phyloP scores from a whole-genome alignment of 2,888 invertebrate species.

The Metellina segmentata region DNA sequence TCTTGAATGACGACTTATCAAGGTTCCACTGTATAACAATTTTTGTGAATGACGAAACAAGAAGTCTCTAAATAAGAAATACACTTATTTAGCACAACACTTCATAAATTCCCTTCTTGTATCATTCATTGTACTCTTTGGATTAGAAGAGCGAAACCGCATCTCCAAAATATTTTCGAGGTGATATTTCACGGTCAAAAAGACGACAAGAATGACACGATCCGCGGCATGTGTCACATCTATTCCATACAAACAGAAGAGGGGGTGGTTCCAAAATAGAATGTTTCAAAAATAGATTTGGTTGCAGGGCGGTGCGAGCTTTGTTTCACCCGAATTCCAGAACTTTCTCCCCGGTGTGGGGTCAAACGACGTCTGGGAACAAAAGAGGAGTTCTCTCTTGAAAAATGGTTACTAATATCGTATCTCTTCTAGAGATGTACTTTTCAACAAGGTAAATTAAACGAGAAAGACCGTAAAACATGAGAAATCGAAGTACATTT shows the following conservation, averaged over 20 bases:
- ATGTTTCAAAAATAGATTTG: slow-evolving; percentile 2
- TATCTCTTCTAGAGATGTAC: not conserved
- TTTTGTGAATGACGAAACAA: no score
- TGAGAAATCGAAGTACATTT: not conserved
- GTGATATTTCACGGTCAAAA: slow-evolving; percentile 51
- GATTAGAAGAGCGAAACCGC: not conserved
- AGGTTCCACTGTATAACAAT: no score
- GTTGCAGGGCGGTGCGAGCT: slow-evolving; percentile 6
- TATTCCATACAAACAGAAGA: slow-evolving; percentile 18
- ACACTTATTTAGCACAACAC: not conserved
- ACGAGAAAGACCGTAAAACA: not conserved
- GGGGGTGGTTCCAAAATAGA: slow-evolving; percentile 41
- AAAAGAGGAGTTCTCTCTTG: not conserved
- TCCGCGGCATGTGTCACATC: slow-evolving; percentile 42
- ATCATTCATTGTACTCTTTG: not conserved
- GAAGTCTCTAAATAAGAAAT: not conserved
- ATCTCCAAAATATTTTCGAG: slow-evolving; percentile 27
- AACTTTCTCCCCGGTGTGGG: slow-evolving; percentile 2
- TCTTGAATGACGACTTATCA: no score
- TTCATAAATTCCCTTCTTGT: not conserved
- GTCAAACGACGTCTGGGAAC: slow-evolving; percentile 7
- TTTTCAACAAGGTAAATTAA: not conserved
- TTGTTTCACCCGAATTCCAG: slow-evolving; percentile 45
- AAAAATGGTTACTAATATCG: not conserved
- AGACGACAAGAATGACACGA: slow-evolving; percentile 48